Base-by-base conservation (phyloP, 2,797 vertebrate genomes). In the Pitangus sulphuratus region DNA sequence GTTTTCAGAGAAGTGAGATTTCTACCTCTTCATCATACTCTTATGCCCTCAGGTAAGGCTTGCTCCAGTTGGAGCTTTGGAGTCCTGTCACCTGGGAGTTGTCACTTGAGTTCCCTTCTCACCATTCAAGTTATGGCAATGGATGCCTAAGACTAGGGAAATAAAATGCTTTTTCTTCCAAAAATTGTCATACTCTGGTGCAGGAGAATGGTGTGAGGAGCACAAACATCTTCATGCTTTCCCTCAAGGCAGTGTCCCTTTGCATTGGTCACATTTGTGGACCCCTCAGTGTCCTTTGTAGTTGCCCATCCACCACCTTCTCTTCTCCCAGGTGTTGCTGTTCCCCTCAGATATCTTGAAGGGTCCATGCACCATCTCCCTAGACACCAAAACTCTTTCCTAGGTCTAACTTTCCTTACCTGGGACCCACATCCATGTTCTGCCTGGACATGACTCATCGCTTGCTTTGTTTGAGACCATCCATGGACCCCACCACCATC, bases 371-470 rank as follows among this genome's bases (percentile, higher is more conserved):
- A 37, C 10, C 37, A 76, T 54, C 68, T 68, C 24, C 20, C 8
- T 74, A 39, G 24, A 22, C 19, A 64, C 14, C 8, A 66, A 80
- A 91, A 62, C 18, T 22, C 47, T 28, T 70, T 77, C 69, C 56
- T 80, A 13, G 6, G 6, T 15, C 15, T 3, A 6, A 8, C 47
- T 33, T 70, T 30, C 31, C 39, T 80, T 45, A 72, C 22, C 37
- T 39, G 45, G 42, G 11, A 61, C 50, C 18, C 30, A 24, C n/a
- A 80, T 11, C 4, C 21, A 40, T n/a, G 40, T 20, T 12, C 37
- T 75, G 30, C 39, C 56, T 0, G 2, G 3, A 53, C 21, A 11
- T 45, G 42, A 37, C 16, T 89, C 30, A 8, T 25, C 1, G 0
- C 45, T 61, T 60, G n/a, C 50, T 56, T 18, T 48, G 11, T 51